Evolutionary conservation across 2,113 vertebrate species (phyloP).

Genomic region (Salvator merianae): DNA sequence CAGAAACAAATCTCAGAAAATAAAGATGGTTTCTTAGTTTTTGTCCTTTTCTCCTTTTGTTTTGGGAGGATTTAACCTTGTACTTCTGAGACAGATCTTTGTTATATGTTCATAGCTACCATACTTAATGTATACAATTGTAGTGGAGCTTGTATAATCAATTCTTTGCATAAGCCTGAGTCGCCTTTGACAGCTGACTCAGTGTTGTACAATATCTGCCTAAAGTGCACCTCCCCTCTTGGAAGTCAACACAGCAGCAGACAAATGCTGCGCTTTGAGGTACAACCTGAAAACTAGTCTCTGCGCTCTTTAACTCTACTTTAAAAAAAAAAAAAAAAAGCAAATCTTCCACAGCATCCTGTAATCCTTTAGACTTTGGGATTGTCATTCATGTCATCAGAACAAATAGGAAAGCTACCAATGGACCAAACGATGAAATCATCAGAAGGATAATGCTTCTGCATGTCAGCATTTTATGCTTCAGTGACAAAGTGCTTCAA

Average conservation of each 20-base stretch:
- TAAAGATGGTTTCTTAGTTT: not conserved
- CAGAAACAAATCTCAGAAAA: not conserved
- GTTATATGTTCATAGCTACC: not conserved
- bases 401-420: conserved; percentile 38
- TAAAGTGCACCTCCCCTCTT: not conserved
- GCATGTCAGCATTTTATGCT: conserved; percentile 25
- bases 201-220: not conserved
- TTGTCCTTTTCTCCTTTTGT: not conserved
- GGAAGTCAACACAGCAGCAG: not conserved
- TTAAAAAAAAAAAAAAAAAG: not conserved
- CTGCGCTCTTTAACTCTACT: no score
- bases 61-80: not conserved
- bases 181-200: not conserved
- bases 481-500: conserved; percentile 47
- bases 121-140: not conserved
- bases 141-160: not conserved
- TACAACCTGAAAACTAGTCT: not conserved
- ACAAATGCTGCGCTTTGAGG: not conserved
- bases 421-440: conserved; percentile 32
- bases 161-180: not conserved
- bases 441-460: conserved; percentile 36
- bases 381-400: conserved; percentile 38
- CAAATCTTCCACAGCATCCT: not conserved
- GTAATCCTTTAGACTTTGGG: conserved; percentile 45
- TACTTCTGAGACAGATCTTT: not conserved